phyloP scores from a whole-genome alignment of 2,888 invertebrate species.

The Drosophila glabriapex region DNA sequence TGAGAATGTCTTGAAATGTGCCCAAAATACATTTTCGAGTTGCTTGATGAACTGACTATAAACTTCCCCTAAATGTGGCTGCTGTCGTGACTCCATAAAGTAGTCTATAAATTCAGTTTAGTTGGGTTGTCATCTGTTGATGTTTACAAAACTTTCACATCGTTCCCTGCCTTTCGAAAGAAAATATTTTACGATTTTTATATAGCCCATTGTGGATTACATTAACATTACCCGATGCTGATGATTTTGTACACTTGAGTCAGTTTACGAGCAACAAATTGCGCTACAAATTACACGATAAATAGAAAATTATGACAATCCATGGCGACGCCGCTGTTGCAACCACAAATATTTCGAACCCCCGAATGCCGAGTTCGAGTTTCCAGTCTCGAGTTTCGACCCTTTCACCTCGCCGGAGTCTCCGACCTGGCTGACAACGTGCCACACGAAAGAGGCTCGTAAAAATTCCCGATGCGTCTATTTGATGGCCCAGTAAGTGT shows the following conservation, averaged over 20 bases:
- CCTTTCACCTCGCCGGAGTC: slow-evolving; percentile 8
- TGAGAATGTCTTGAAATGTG: slow-evolving; percentile 2
- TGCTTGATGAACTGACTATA: slow-evolving; percentile 36
- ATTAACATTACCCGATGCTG: slow-evolving; percentile 59
- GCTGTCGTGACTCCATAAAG: slow-evolving; percentile 54
- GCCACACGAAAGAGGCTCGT: slow-evolving; percentile 60
- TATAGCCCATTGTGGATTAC: slow-evolving; percentile 69
- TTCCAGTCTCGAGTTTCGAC: slow-evolving; percentile 5
- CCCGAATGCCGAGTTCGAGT: slow-evolving; percentile 23
- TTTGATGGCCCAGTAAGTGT: slow-evolving; percentile 81
- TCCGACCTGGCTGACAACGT: slow-evolving; percentile 61
- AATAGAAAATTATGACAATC: slow-evolving; percentile 84
- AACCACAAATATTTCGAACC: slow-evolving; percentile 45
- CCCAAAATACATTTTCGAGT: slow-evolving; percentile 6
- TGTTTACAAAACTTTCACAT: slow-evolving; percentile 36
- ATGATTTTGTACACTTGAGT: slow-evolving; percentile 62
- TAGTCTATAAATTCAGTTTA: slow-evolving; percentile 62
- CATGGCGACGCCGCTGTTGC: slow-evolving; percentile 12
- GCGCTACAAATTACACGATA: slow-evolving; percentile 83
- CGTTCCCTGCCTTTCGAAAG: neutral
- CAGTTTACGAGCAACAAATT: slow-evolving; percentile 83
- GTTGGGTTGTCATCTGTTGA: slow-evolving; percentile 40
- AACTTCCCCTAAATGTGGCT: slow-evolving; percentile 31
- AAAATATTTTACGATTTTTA: slow-evolving; percentile 76
- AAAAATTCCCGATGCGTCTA: slow-evolving; percentile 76